Evolutionary conservation across 2,888 invertebrate genomes (phyloP).

Genomic region (Dicroscelio sp.): DNA sequence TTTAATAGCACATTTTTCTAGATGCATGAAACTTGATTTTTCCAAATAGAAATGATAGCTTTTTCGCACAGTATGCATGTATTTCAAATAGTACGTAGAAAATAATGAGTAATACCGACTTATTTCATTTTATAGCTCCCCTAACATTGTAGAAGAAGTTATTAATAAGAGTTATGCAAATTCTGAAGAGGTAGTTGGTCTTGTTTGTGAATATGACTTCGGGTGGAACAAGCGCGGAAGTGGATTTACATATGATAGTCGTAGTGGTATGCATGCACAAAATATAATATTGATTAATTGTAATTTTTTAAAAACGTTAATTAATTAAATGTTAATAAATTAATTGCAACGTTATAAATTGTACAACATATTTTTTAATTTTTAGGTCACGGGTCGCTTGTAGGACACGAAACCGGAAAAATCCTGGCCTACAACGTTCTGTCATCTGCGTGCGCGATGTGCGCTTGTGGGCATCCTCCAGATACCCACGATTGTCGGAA

Average conservation of each 20-base stretch:
- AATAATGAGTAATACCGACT: no score
- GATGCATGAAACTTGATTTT: no score
- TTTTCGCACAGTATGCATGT: no score
- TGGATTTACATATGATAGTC: slow-evolving; percentile 46
- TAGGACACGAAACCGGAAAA: slow-evolving; percentile 58
- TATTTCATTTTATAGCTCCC: no score
- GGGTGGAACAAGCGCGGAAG: slow-evolving; percentile 58
- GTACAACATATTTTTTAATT: neutral
- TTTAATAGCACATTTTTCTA: no score
- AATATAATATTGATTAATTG: neutral
- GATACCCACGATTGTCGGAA: slow-evolving; percentile 56
- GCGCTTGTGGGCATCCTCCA: slow-evolving; percentile 5
- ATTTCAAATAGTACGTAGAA: no score
- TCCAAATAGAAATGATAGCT: no score
- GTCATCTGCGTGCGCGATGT: slow-evolving; percentile 28
- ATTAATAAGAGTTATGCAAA: no score
- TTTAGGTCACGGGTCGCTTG: slow-evolving; percentile 66
- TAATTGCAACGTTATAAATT: neutral
- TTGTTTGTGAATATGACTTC: slow-evolving; percentile 46
- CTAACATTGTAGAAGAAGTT: no score
- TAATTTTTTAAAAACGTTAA: neutral
- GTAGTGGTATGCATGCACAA: slow-evolving; percentile 4
- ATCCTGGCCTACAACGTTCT: slow-evolving; percentile 36
- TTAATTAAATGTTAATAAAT: no score
- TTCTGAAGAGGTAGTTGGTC: no score